Evolutionary conservation across 1,140 invertebrate species (phyloP), one percentile per base, ranked within the genome.

Genomic region (Trichomalopsis sarcophagae): DNA sequence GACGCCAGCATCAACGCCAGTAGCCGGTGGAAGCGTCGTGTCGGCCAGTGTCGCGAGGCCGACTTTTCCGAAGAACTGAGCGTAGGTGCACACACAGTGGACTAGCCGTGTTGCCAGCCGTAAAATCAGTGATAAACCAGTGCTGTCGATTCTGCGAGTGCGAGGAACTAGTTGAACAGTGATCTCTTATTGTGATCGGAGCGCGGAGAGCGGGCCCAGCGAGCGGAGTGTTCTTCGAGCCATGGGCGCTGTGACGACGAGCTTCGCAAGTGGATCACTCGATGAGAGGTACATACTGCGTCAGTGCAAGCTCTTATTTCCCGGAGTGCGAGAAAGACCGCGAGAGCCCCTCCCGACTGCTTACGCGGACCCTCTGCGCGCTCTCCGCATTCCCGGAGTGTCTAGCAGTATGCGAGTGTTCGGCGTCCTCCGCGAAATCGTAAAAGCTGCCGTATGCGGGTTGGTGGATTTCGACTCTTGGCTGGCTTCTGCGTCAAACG

Each of bases 211-310:
- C 47, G 47, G 13, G 14, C 17, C 17, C 5, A 62, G 1, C 21
- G 47, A n/a, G 17, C 55, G 1, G 55, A 62, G 55, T 62, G 55
- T 62, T 62, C 55, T 62, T n/a, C 10, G 74, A 44, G 33, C 30
- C 40, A 75, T 75, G 74, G 40, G 21, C 74, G 74, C 74, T 17
- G 33, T 33, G 69, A 73, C 69, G 14, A 36, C 69, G 27, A 36
- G 69, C 69, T 73, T 40, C 30, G 27, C 62, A 14, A 71, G 62
- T 69, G 76, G 76, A 55, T 76, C n/a, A 21, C 81, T 75, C 74
- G 21, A 83, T 76, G 62, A 83, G 73, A 82, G 81, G 81, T 83
- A 83, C 81, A 83, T 44, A 44, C 40, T 9, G 10, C 7, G 40
- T 44, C 40, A 10, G 40, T 44, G 40, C 40, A 44, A 44, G 40